phyloP scores from a whole-genome alignment of 2,113 vertebrate genomes.

The Ondatra zibethicus region DNA sequence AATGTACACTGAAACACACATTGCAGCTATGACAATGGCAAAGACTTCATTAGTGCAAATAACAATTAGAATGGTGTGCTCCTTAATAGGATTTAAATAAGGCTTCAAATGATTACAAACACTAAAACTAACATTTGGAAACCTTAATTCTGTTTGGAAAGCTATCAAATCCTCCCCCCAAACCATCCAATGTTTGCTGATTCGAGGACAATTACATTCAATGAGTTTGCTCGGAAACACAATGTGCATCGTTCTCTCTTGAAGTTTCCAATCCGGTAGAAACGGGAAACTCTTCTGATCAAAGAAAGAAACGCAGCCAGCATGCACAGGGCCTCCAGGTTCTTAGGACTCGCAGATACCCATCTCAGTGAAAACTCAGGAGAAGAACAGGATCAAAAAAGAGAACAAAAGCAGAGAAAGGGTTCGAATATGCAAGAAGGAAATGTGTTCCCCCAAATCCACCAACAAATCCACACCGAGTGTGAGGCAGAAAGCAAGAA shows the following conservation, averaged over 20 bases:
- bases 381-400: constrained; percentile 63
- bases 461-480: constrained; percentile 38
- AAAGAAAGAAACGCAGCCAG: constrained; percentile 55
- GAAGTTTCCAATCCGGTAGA: constrained; percentile 66
- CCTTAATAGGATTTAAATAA: constrained; percentile 90
- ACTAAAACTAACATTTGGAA: constrained; percentile 87
- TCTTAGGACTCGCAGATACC: constrained; percentile 64
- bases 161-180: constrained; percentile 81
- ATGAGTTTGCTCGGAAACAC: constrained; percentile 76
- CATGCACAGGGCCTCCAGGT: constrained; percentile 58
- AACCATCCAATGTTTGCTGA: constrained; percentile 76
- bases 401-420: constrained; percentile 39
- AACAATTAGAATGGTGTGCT: constrained; percentile 87
- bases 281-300: constrained; percentile 46
- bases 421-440: constrained; percentile 33
- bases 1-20: constrained; percentile 79
- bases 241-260: constrained; percentile 53
- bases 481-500: constrained; percentile 66
- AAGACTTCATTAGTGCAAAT: constrained; percentile 89
- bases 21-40: constrained; percentile 82
- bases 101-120: constrained; percentile 89
- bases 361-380: constrained; percentile 70
- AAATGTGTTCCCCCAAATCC: constrained; percentile 30
- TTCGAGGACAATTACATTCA: constrained; percentile 87
- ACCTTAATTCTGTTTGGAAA: constrained; percentile 84